A percentile compares a stretch with the other conserved stretches of the same genome.
phyloP scores from a whole-genome alignment of 1,140 invertebrate species.

The Euborellia annulipes region DNA sequence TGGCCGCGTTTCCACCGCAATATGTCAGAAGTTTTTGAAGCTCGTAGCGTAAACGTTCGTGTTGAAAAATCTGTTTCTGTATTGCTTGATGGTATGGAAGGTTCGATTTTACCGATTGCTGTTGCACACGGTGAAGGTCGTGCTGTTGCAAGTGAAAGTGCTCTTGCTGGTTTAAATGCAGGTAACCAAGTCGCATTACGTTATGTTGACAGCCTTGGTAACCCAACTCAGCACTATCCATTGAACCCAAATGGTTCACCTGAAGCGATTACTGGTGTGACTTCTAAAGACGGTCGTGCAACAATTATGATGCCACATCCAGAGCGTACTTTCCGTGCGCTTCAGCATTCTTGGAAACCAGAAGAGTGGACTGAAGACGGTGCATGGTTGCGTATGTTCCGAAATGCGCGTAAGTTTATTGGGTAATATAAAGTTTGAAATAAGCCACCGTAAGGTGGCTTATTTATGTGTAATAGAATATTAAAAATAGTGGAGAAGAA shows the following conservation, averaged over 20 bases:
- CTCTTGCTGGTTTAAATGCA: neutral
- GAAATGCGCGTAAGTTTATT: neutral
- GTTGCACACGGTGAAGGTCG: neutral
- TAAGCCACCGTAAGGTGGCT: too few species aligned
- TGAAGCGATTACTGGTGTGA: neutral
- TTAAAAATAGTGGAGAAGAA: too few species aligned
- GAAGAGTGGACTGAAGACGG: neutral
- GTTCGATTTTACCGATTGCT: neutral
- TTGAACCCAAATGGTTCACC: neutral
- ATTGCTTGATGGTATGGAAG: neutral
- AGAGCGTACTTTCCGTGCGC: neutral
- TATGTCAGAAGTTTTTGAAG: neutral
- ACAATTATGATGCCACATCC: neutral
- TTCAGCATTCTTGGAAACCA: neutral
- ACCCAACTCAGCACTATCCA: neutral
- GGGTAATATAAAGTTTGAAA: neutral
- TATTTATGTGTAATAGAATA: too few species aligned
- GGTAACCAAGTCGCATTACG: neutral
- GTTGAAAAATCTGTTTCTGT: neutral
- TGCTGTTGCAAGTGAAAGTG: neutral
- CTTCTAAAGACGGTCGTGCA: neutral
- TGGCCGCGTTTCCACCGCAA: constrained; percentile 1
- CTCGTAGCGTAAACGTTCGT: neutral
- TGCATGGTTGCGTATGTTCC: neutral
- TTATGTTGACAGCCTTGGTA: neutral